Evolutionary conservation across 2,888 invertebrate species (phyloP).

Genomic region (Lasioglossum leucozonium): DNA sequence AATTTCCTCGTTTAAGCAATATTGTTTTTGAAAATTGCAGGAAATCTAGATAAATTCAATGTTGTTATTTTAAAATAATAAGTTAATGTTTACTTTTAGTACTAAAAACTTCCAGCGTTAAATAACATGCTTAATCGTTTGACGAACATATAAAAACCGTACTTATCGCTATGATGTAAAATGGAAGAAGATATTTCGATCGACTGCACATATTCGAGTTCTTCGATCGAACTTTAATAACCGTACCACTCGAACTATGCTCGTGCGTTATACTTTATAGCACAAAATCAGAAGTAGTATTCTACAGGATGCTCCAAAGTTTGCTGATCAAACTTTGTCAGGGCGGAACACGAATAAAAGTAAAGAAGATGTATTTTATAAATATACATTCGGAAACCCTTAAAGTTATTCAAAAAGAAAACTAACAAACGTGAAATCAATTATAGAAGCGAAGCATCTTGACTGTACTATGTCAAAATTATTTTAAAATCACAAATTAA

Average conservation of each 20-base stretch:
- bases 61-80: too few relatives aligned
- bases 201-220: background rate
- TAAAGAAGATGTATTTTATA: background rate
- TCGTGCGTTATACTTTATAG: slow-evolving; percentile 1
- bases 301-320: background rate
- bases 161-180: background rate
- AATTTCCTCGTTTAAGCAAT: too few relatives aligned
- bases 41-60: too few relatives aligned
- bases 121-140: too few relatives aligned
- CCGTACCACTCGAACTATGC: background rate
- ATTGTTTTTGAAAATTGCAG: too few relatives aligned
- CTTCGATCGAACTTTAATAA: background rate
- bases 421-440: background rate
- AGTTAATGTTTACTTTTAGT: too few relatives aligned
- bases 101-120: too few relatives aligned
- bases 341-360: background rate
- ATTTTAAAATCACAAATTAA: too few relatives aligned
- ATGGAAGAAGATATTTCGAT: slow-evolving; percentile 3
- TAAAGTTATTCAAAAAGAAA: background rate
- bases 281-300: background rate
- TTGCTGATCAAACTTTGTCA: background rate
- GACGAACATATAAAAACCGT: too few relatives aligned
- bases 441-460: background rate
- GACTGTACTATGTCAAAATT: background rate
- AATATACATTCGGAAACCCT: background rate